phyloP scores from a whole-genome alignment of 2,797 vertebrate species.

The Xiphophorus birchmanni region DNA sequence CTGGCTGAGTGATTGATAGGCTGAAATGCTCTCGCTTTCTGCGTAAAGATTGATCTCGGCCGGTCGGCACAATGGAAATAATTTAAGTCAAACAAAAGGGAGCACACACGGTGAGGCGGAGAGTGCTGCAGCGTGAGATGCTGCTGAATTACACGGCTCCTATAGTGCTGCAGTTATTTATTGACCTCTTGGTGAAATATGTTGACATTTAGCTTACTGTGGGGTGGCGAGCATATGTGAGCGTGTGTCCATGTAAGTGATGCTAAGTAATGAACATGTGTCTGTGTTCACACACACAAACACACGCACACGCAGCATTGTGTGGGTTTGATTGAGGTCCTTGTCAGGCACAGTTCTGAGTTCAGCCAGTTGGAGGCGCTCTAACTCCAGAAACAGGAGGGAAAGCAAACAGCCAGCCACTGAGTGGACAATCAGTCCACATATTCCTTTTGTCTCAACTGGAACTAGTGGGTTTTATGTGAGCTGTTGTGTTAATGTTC shows the following conservation, averaged over 20 bases:
- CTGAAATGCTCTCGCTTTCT: conserved; percentile 30
- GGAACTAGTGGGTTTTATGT: background rate
- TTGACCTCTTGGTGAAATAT: conserved; percentile 56
- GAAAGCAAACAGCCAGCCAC: background rate
- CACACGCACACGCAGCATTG: background rate
- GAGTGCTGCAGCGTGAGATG: conserved; percentile 16
- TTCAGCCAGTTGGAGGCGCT: conserved; percentile 66
- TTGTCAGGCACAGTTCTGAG: conserved; percentile 6
- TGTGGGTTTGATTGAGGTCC: conserved; percentile 13
- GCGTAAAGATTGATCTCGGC: conserved; percentile 47
- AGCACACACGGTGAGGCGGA: conserved; percentile 13
- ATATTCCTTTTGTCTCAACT: background rate
- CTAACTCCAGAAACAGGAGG: conserved; percentile 41
- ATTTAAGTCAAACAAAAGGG: conserved; percentile 47
- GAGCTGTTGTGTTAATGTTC: conserved; percentile 12
- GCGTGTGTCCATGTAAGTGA: conserved; percentile 8
- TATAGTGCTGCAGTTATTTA: conserved; percentile 51
- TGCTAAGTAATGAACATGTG: conserved; percentile 18
- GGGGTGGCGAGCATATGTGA: conserved; percentile 40
- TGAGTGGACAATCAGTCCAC: background rate
- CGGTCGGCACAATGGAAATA: conserved; percentile 42
- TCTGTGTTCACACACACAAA: conserved; percentile 5
- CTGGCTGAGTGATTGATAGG: conserved; percentile 47
- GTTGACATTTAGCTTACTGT: conserved; percentile 53
- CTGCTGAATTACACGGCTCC: conserved; percentile 49